Evolutionary conservation across 2,888 invertebrate species (phyloP).

Genomic region (Chirona hameri): DNA sequence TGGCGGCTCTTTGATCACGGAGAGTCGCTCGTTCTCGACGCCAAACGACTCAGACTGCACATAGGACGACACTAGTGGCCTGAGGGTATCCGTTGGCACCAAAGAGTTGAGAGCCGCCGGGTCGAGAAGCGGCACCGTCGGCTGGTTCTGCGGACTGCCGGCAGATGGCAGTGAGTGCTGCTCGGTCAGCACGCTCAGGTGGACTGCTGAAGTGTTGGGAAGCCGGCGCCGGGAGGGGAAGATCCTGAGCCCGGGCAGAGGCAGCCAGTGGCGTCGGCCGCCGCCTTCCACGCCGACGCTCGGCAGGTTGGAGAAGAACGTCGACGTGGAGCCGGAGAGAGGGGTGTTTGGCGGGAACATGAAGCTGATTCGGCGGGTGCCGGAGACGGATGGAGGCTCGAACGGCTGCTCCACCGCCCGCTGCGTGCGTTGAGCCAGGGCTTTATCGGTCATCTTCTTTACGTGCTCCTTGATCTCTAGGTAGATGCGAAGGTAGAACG

Average conservation of each 20-base stretch:
- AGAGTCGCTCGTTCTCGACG: background rate
- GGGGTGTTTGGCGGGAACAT: background rate
- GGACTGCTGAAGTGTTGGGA: too few relatives aligned
- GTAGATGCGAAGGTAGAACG: background rate
- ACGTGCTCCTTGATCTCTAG: slow-evolving; percentile 12
- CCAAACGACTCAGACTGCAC: background rate
- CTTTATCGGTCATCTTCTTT: background rate
- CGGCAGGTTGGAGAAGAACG: background rate
- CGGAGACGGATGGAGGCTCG: background rate
- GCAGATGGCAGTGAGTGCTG: background rate
- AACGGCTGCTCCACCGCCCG: slow-evolving; percentile 1
- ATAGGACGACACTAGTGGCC: background rate
- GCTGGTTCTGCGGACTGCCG: background rate
- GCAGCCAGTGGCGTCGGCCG: background rate
- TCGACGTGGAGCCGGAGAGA: background rate
- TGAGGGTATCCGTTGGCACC: background rate
- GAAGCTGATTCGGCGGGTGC: background rate
- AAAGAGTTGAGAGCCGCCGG: background rate
- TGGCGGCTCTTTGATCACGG: background rate
- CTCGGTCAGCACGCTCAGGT: background rate
- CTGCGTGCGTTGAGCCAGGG: background rate
- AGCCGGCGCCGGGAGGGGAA: background rate
- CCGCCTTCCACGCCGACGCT: background rate
- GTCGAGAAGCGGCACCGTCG: background rate
- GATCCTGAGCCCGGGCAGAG: background rate